Conservation (phyloP, 2,888 invertebrate genomes). For the Trilocha varians region DNA sequence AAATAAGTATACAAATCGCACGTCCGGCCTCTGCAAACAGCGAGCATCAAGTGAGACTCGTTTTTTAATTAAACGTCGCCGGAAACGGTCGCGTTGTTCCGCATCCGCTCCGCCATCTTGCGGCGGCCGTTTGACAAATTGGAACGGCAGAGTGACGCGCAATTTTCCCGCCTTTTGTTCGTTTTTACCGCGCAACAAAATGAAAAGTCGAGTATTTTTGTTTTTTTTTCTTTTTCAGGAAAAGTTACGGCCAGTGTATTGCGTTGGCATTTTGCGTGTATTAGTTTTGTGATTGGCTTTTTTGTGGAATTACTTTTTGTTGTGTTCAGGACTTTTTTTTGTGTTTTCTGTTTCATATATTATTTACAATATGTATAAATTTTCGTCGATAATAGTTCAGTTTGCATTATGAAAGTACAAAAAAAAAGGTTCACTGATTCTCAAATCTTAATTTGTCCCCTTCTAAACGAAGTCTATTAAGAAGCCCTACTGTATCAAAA, state of each 20-base stretch:
- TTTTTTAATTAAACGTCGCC: constrained; percentile 67
- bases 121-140: constrained; percentile 70
- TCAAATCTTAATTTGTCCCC: too few species aligned
- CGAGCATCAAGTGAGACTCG: constrained; percentile 58
- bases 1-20: constrained; percentile 24
- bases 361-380: too few species aligned
- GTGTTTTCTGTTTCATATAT: too few species aligned
- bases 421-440: too few species aligned
- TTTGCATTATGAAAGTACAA: too few species aligned
- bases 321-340: not conserved
- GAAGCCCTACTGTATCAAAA: too few species aligned
- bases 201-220: constrained; percentile 65
- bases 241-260: constrained; percentile 41
- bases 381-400: too few species aligned
- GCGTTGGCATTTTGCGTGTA: constrained; percentile 41
- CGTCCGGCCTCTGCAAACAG: constrained; percentile 33
- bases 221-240: constrained; percentile 48
- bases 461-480: too few species aligned
- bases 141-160: constrained; percentile 72
- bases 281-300: constrained; percentile 49
- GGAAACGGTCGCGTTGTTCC: constrained; percentile 58
- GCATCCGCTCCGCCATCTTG: constrained; percentile 65
- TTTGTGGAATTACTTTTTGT: constrained; percentile 24
- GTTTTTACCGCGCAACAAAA: constrained; percentile 67
- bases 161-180: constrained; percentile 72